Conservation (phyloP, 2,888 invertebrate species). For the Helleia helle region DNA sequence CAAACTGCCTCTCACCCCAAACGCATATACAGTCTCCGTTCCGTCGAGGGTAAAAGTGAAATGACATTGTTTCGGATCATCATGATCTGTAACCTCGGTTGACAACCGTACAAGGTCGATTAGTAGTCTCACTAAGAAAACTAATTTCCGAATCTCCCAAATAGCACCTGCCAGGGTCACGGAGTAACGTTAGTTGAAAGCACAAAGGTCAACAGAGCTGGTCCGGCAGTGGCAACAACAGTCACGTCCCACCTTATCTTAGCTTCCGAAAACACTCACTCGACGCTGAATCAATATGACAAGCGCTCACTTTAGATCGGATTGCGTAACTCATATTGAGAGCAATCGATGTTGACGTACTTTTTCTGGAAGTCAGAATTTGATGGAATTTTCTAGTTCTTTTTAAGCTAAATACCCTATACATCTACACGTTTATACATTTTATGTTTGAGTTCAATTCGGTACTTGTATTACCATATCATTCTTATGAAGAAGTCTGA, state of each 20-base stretch:
- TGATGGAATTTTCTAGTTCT: not conserved
- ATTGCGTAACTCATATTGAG: constrained; percentile 45
- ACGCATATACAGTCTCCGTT: too few species aligned
- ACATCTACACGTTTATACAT: too few species aligned
- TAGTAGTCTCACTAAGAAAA: not conserved
- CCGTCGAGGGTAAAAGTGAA: too few species aligned
- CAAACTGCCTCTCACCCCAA: too few species aligned
- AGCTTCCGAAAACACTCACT: constrained; percentile 51
- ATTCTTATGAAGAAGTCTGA: too few species aligned
- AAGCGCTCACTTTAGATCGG: constrained; percentile 49
- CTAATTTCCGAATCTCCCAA: too few species aligned
- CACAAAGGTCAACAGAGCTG: constrained; percentile 33
- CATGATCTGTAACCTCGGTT: too few species aligned
- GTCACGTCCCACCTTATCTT: constrained; percentile 59
- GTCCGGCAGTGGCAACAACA: constrained; percentile 36
- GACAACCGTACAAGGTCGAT: too few species aligned
- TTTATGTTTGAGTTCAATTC: too few species aligned
- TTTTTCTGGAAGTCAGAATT: constrained; percentile 12
- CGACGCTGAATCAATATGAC: constrained; percentile 57
- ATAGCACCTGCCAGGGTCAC: constrained; percentile 4
- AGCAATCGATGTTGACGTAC: constrained; percentile 26
- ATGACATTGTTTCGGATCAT: too few species aligned
- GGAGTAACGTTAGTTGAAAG: too few species aligned
- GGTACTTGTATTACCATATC: too few species aligned
- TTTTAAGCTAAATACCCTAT: not conserved